Evolutionary conservation across 2,888 invertebrate species (phyloP), one percentile per base, ranked within the genome.

Genomic region (Tromatobia lineatoria): DNA sequence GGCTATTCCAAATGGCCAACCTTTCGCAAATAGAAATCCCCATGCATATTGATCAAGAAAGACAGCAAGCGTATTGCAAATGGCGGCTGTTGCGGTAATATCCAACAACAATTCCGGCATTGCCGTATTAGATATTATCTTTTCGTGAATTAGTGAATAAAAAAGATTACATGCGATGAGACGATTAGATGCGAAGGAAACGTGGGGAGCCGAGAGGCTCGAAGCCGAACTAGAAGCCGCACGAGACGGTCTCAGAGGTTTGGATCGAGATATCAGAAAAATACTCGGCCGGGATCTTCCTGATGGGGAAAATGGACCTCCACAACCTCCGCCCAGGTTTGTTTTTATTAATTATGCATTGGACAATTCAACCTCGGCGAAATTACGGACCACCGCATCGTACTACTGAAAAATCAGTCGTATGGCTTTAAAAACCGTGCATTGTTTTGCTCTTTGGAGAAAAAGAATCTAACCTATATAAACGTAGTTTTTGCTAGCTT

Each of bases 271-370:
- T 87, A 94, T 94, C 70, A 90, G 93, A 42, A 94, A 94, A 88
- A 93, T 94, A 74, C 88, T 93, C 57, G 94, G 94, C 77, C 91
- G 93, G 76, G 94, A 94, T 89, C 90, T 93, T 64, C 93, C 93
- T 82, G 93, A 94, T 34, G 92, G 91, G 15, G 94, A 93, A 87
- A 93, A 92, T 87, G 91, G 91, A 45, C 88, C 92, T 7, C 50
- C 88, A 20, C 93, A 91, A 80, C 89, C 86, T 70, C 78, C 88
- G 8, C 86, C 87, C 76, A 91, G 92, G 91, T 91, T 77, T 69
- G 70, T 80, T 69, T 29, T 6, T 8, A 34, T 61, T 42, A 8
- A 38, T 61, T 66, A 69, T 13, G 6, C 34, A n/a, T 64, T n/a
- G 67, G n/a, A 47, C 8, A 3, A 2, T 13, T 10, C n/a, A 20